Base-by-base conservation (phyloP, 1,140 invertebrate genomes). In the Euwallacea fornicatus region DNA sequence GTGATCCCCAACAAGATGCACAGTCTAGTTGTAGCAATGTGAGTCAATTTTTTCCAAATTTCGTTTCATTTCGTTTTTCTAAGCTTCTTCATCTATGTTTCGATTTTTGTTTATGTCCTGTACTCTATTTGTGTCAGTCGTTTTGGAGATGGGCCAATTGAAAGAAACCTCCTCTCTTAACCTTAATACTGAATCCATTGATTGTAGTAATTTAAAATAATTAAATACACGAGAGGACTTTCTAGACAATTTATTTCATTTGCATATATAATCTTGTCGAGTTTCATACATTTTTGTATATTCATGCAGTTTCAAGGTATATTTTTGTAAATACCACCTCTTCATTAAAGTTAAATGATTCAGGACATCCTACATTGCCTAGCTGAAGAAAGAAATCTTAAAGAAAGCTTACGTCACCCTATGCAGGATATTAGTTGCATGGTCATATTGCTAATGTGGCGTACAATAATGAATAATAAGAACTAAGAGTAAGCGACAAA, bases 11-110 rank as follows among this genome's bases (percentile, higher is more conserved):
- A 47, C 69, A 72, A 65, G 80, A 75, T 42, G 76, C 71, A 62
- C 74, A 77, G 60, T 74, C 74, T 73, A 74, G 69, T 73, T 73
- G 69, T 69, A 74, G 75, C 69, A 76, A 78, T 76, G 76, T 78
- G 75, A 78, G 76, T 77, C 66, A 33, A 13, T 63, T 63, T 69
- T 54, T 33, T 65, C 62, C 13, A 70, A 63, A 65, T 62, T 69
- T 8, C 6, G 21, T 65, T 53, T 15, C 8, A 33, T 33, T 33
- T 33, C 21, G 4, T 33, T 33, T 33, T 33, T 33, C 21, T 33
- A 33, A 33, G 21, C 21, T 33, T 33, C 21, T 33, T 33, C 21
- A 33, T 33, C 21, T 33, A 33, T 33, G 21, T 33, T 33, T 33
- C 21, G 21, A 33, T 33, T 33, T 33, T 33, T 33, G 21, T 33